These are phyloP conservation scores for Clostera curtula DNA, from an alignment of 2,888 invertebrate genomes.

Conservation along the genomic window DNA sequence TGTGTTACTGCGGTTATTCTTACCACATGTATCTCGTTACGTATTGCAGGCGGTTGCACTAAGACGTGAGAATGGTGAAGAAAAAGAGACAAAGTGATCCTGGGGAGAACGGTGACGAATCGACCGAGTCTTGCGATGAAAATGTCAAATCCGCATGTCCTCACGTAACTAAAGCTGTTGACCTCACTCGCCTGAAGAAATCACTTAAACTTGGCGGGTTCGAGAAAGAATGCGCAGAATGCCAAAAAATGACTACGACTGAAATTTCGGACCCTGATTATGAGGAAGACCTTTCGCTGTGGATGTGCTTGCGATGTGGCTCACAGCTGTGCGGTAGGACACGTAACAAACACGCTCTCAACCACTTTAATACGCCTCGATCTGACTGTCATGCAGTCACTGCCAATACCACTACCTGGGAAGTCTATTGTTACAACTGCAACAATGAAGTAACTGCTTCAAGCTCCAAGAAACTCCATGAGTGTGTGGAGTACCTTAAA, in stretches of 20 bases:
- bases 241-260: slow-evolving; percentile 65
- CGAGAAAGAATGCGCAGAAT: slow-evolving; percentile 73
- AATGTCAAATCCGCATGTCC: slow-evolving; percentile 77
- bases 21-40: slow-evolving; percentile 70
- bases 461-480: slow-evolving; percentile 79
- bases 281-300: slow-evolving; percentile 73
- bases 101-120: slow-evolving; percentile 77
- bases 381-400: slow-evolving; percentile 85
- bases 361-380: slow-evolving; percentile 83
- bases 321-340: slow-evolving; percentile 83
- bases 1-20: slow-evolving; percentile 66
- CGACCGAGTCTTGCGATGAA: slow-evolving; percentile 84
- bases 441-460: slow-evolving; percentile 79
- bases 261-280: slow-evolving; percentile 60
- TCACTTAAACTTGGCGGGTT: slow-evolving; percentile 68
- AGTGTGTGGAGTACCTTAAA: slow-evolving; percentile 83
- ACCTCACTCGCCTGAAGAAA: slow-evolving; percentile 76
- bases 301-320: slow-evolving; percentile 90
- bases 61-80: slow-evolving; percentile 78
- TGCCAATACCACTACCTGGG: slow-evolving; percentile 81
- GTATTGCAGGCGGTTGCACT: slow-evolving; percentile 57
- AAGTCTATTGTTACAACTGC: slow-evolving; percentile 87
- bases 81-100: slow-evolving; percentile 83
- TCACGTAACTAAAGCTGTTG: slow-evolving; percentile 82
- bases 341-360: slow-evolving; percentile 80